These are phyloP conservation scores for Matsumyia berberina DNA, from an alignment of 2,888 invertebrate species.

Conservation along the genomic window DNA sequence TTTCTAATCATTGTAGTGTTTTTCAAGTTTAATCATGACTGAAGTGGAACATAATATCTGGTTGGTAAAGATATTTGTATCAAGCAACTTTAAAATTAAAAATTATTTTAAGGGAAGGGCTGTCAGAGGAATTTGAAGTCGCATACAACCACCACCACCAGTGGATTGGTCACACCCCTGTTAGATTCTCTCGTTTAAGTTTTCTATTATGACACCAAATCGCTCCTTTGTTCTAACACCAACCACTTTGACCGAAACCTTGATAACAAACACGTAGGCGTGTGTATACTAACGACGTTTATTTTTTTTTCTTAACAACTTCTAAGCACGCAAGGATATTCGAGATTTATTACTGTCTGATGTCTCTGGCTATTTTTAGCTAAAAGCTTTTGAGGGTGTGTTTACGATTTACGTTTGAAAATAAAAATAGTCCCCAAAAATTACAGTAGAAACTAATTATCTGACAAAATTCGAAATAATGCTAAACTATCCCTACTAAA, in stretches of 20 bases:
- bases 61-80: no score
- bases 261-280: constrained; percentile 6
- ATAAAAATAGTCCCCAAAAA: background rate
- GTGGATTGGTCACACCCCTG: background rate
- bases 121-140: no score
- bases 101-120: no score
- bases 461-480: no score
- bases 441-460: background rate
- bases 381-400: constrained; percentile 34
- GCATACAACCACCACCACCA: no score
- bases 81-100: no score
- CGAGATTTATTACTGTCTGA: constrained; percentile 18
- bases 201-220: constrained; percentile 37
- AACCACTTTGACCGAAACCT: background rate
- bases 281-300: background rate
- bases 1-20: no score
- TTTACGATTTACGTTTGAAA: constrained; percentile 2
- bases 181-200: background rate
- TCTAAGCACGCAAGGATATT: constrained; percentile 13
- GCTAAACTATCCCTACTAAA: no score
- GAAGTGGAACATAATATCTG: no score
- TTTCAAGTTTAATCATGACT: no score
- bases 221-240: background rate
- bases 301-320: constrained; percentile 7
- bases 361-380: constrained; percentile 18